Conservation (phyloP, 2,113 vertebrate species). For the Dipodomys stephensi region DNA sequence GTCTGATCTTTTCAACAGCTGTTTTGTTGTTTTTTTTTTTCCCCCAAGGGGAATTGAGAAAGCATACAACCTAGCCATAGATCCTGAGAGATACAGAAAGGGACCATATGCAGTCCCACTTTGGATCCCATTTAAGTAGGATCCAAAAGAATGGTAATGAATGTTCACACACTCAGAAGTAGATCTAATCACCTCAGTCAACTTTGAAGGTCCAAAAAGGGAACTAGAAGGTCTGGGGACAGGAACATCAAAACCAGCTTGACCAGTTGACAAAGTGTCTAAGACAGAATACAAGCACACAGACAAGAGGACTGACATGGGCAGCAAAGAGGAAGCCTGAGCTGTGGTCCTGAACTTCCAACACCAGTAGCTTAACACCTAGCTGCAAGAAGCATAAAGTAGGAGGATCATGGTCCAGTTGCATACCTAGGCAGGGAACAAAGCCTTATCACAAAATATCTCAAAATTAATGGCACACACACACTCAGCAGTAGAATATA, state of each 20-base stretch:
- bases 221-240: neutral
- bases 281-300: neutral
- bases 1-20: neutral
- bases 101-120: neutral
- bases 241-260: conserved; percentile 16
- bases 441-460: too few species aligned
- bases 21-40: too few species aligned
- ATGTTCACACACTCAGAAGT: rapidly evolving
- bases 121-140: neutral
- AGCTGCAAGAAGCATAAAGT: neutral
- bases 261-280: neutral
- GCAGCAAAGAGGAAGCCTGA: neutral
- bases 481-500: too few species aligned
- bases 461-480: too few species aligned
- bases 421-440: too few species aligned
- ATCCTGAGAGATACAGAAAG: neutral
- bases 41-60: neutral
- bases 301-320: neutral
- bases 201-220: neutral
- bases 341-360: neutral
- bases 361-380: neutral
- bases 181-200: neutral
- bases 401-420: too few species aligned
- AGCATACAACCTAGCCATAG: neutral
- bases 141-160: neutral